A percentile compares a stretch with the other conserved stretches of the same genome.
Conservation (phyloP, 2,797 vertebrate genomes). For the Gobio occitaniae region DNA sequence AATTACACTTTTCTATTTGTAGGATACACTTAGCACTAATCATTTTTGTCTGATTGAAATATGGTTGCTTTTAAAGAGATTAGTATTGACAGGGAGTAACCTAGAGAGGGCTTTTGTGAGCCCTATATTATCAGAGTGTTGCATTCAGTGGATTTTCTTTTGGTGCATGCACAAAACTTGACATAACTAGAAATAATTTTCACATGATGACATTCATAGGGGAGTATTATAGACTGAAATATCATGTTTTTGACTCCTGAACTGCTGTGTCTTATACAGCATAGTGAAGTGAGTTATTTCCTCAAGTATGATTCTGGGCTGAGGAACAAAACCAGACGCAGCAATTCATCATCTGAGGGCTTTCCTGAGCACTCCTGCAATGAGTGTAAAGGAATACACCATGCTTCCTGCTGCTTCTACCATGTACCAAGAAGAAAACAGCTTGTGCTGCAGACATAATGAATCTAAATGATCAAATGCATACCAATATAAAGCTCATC, state of each 20-base stretch:
- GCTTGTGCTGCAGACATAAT: background rate
- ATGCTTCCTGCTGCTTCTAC: constrained; percentile 26
- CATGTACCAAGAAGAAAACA: background rate
- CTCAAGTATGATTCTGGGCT: constrained; percentile 24
- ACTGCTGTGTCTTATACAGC: background rate
- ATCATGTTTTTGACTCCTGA: constrained; percentile 22
- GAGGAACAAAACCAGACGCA: constrained; percentile 23
- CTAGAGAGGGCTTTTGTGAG: background rate
- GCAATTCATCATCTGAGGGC: constrained; percentile 25
- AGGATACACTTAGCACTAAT: constrained; percentile 1
- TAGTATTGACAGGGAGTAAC: background rate
- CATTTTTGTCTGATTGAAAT: constrained; percentile 23
- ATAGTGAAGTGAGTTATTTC: constrained; percentile 23
- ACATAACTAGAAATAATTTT: background rate
- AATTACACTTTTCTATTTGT: constrained; percentile 1
- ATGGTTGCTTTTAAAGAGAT: constrained; percentile 13
- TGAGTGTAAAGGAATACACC: constrained; percentile 19
- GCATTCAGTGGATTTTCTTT: background rate
- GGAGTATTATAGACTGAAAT: background rate
- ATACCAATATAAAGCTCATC: background rate
- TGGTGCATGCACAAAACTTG: background rate
- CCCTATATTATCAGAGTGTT: background rate
- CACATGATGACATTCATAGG: background rate
- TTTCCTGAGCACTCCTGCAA: constrained; percentile 24
- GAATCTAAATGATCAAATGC: background rate